Base-by-base conservation (phyloP, 2,113 vertebrate species). In the Cettia cetti region DNA sequence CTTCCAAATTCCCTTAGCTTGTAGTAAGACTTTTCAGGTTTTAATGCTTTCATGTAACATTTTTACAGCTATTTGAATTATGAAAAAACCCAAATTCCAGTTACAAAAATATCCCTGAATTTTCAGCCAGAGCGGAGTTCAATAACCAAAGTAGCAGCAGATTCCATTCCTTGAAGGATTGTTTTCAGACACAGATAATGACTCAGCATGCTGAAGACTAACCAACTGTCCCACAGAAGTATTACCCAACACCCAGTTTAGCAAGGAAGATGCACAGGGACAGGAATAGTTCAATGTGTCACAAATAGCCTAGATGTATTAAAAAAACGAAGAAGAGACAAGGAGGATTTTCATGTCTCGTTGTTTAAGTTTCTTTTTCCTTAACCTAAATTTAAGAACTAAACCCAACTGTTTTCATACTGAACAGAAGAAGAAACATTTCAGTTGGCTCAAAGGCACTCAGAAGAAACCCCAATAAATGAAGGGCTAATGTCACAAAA, bases 201-300 rank as follows among this genome's bases (percentile, higher is more conserved):
- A 66, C 35, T 80, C 80, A 74, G 26, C 7, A 15, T 27, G 35
- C 23, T 78, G 49, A 94, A 86, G 40, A 68, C 7, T 15, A 84
- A 53, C 10, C n/a, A 81, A 17, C 10, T 68, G 28, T 27, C 68
- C 53, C 24, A 19, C 11, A 78, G 28, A 86, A 57, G 35, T 47
- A 49, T n/a, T 24, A 53, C 15, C 24, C 28, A 92, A 21, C 11
- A 60, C 8, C 5, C 53, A 59, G 28, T 53, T 65, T 20, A 79
- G 53, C 0, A 1, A 92, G 15, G 22, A 85, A 84, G 15, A 28
- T n/a, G 4, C 20, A 79, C 0, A 0, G 13, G 19, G 20, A 72
- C 26, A 69, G 40, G 12, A 79, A 19, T 28, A 63, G 42, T 50
- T 72, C 40, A 52, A 0, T 9, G 9, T 33, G 27, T 82, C 72